These are phyloP conservation scores for Lordiphosa fenestrarum DNA, from an alignment of 2,888 invertebrate species.

Conservation along the genomic window DNA sequence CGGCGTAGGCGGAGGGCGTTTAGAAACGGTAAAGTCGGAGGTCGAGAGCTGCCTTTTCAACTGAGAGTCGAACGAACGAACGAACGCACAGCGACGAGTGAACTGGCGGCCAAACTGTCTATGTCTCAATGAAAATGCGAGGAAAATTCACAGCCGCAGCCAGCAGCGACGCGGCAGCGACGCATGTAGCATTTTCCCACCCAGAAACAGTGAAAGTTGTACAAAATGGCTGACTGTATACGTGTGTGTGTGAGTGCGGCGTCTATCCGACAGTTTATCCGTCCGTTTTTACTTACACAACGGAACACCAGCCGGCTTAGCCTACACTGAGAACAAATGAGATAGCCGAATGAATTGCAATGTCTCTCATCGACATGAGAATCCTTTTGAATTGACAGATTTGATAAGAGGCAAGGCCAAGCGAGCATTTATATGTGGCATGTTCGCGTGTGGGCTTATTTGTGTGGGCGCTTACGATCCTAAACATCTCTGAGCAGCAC, in stretches of 20 bases:
- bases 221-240: constrained; percentile 39
- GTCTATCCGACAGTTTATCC: constrained; percentile 64
- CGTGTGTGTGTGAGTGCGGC: constrained; percentile 26
- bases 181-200: constrained; percentile 49
- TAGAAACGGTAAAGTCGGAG: constrained; percentile 19
- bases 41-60: constrained; percentile 29
- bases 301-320: constrained; percentile 21
- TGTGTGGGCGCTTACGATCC: no score
- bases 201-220: constrained; percentile 32
- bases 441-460: no score
- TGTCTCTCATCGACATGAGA: no score
- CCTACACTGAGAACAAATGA: constrained; percentile 12
- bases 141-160: constrained; percentile 51
- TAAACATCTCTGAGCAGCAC: no score
- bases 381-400: no score
- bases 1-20: constrained; percentile 12
- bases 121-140: constrained; percentile 60
- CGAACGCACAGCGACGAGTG: constrained; percentile 69
- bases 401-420: no score
- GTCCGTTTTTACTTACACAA: constrained; percentile 18
- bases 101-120: constrained; percentile 53
- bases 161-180: constrained; percentile 12
- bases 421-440: no score
- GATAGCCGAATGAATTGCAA: no score
- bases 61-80: constrained; percentile 64